These are phyloP conservation scores for Scolopax bukidnonensis DNA, from an alignment of 2,797 vertebrate genomes.

Conservation along the genomic window DNA sequence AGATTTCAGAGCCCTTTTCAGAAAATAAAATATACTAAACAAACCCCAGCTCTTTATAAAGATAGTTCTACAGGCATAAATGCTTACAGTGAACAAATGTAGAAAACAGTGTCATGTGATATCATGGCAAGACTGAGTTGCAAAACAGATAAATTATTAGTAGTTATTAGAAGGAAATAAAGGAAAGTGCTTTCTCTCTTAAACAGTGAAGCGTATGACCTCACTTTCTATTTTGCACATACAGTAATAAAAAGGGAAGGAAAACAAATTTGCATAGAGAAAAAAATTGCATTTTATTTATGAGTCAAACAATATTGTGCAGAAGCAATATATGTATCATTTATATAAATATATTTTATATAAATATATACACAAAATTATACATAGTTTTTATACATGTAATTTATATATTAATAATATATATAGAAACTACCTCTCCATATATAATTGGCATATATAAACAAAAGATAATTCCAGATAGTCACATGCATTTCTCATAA, in stretches of 20 bases:
- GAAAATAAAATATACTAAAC: too few species aligned
- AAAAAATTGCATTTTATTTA: not conserved
- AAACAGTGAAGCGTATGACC: not conserved
- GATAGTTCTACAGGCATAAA: not conserved
- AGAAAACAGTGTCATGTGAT: not conserved
- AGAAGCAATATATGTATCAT: not conserved
- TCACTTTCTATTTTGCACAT: not conserved
- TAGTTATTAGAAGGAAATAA: not conserved
- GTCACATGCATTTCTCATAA: not conserved
- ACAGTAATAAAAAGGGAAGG: not conserved
- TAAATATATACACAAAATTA: not conserved
- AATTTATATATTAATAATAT: not conserved
- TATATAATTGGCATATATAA: not conserved
- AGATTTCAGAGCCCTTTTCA: not conserved
- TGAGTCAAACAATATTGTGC: not conserved
- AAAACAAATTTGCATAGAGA: not conserved
- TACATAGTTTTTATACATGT: not conserved
- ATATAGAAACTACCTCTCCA: not conserved
- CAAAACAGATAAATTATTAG: not conserved
- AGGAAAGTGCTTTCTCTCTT: not conserved
- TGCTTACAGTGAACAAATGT: not conserved
- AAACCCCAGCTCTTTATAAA: not conserved
- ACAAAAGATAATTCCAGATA: not conserved
- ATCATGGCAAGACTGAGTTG: not conserved
- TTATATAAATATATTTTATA: not conserved